phyloP scores from a whole-genome alignment of 2,113 vertebrate species.

The Macquaria ambigua region DNA sequence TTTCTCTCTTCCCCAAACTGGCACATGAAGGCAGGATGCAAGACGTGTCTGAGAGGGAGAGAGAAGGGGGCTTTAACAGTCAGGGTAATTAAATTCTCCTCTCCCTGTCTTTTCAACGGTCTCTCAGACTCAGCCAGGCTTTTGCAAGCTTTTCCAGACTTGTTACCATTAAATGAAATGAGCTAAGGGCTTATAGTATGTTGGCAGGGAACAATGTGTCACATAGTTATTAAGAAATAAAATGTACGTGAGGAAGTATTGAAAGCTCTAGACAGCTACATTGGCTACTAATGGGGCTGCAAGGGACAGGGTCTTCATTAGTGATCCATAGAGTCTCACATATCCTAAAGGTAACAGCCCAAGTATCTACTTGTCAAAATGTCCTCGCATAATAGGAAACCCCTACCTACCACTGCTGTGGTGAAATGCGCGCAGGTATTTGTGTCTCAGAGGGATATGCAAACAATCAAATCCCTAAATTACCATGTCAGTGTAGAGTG shows the following conservation, averaged over 20 bases:
- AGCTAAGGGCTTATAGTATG: neutral
- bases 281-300: slow-evolving; percentile 8
- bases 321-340: neutral
- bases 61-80: slow-evolving; percentile 25
- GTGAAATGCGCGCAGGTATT: slow-evolving; percentile 2
- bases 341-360: neutral
- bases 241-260: neutral
- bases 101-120: slow-evolving; percentile 38
- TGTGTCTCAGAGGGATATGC: slow-evolving; percentile 12
- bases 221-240: slow-evolving; percentile 20
- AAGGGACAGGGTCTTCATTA: slow-evolving; percentile 30
- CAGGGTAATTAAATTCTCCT: slow-evolving; percentile 61
- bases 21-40: slow-evolving; percentile 21
- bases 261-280: neutral
- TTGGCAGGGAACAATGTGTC: slow-evolving; percentile 22
- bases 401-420: neutral
- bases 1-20: slow-evolving; percentile 37
- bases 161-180: slow-evolving; percentile 29
- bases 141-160: slow-evolving; percentile 28
- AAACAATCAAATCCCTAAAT: slow-evolving; percentile 29
- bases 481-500: neutral
- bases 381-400: neutral
- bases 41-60: slow-evolving; percentile 33
- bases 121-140: slow-evolving; percentile 25
- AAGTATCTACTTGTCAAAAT: slow-evolving; percentile 36